Conservation (phyloP, 2,797 vertebrate species). For the Eidolon dupreanum region DNA sequence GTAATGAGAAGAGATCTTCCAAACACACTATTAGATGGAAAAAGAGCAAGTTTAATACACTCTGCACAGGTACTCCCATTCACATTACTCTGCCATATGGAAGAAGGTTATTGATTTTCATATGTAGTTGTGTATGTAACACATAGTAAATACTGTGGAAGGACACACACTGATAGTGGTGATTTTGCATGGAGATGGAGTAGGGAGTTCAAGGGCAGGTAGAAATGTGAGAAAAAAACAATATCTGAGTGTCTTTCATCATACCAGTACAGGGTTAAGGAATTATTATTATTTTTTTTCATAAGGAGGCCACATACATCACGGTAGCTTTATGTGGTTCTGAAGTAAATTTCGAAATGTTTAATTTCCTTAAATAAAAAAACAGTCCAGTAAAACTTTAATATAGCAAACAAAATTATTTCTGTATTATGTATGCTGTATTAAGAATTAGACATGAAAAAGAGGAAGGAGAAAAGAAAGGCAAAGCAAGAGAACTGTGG, state of each 20-base stretch:
- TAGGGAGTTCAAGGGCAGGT: not conserved
- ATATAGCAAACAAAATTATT: not conserved
- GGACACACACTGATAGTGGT: not conserved
- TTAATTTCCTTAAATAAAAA: slow-evolving; percentile 28
- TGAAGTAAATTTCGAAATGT: slow-evolving; percentile 14
- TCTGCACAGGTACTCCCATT: not conserved
- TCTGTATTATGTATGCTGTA: not conserved
- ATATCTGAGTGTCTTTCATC: not conserved
- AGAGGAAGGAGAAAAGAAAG: not conserved
- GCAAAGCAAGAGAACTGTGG: not conserved
- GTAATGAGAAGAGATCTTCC: not conserved
- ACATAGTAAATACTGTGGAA: not conserved
- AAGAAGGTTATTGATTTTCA: not conserved
- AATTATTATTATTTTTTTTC: not conserved
- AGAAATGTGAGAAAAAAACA: not conserved
- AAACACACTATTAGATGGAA: not conserved
- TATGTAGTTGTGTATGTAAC: not conserved
- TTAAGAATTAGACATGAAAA: not conserved
- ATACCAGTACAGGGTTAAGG: not conserved
- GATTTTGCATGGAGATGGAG: not conserved
- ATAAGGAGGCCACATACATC: not conserved
- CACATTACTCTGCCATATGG: not conserved
- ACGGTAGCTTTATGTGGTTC: not conserved
- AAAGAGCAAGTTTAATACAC: not conserved
- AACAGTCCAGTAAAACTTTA: not conserved